Evolutionary conservation across 2,888 invertebrate genomes (phyloP).

Genomic region (Diaprepes abbreviatus): DNA sequence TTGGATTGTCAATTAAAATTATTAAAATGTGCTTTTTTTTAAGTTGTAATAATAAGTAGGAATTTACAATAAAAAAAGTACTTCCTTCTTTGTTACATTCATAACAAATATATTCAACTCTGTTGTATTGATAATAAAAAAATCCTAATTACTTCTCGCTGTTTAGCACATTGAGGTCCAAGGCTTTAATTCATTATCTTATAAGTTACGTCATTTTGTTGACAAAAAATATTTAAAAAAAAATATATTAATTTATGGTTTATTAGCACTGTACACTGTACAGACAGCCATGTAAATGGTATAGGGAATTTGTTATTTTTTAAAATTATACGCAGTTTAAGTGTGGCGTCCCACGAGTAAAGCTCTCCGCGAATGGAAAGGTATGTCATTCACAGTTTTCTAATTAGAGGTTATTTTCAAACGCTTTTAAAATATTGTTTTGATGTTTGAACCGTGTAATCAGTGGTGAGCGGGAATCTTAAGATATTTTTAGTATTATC

Average conservation of each 20-base stretch:
- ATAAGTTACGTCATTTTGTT: slow-evolving; percentile 29
- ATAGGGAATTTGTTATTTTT: slow-evolving; percentile 16
- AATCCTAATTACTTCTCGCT: slow-evolving; percentile 16
- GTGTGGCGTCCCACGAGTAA: slow-evolving; percentile 23
- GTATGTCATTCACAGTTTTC: slow-evolving; percentile 5
- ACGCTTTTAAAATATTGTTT: slow-evolving; percentile 3
- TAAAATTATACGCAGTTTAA: slow-evolving; percentile 34
- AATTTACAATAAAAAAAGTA: too few relatives aligned
- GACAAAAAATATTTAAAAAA: slow-evolving; percentile 26
- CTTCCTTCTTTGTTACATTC: too few relatives aligned
- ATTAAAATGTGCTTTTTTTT: not conserved
- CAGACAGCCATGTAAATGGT: slow-evolving; percentile 6
- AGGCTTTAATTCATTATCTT: slow-evolving; percentile 27
- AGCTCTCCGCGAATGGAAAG: slow-evolving; percentile 7
- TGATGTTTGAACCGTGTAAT: slow-evolving; percentile 4
- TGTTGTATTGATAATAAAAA: not conserved
- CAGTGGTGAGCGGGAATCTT: not conserved
- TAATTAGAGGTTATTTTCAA: slow-evolving; percentile 26
- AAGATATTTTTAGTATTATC: not conserved
- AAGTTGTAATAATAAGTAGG: not conserved
- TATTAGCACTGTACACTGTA: slow-evolving; percentile 7
- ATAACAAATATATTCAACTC: not conserved
- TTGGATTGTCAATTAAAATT: not conserved
- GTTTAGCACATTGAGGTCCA: slow-evolving; percentile 25
- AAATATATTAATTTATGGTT: slow-evolving; percentile 20